Percentiles rank a stretch among this genome's conserved stretches.
phyloP scores from a whole-genome alignment of 2,888 invertebrate genomes.

The Ochlodes sylvanus region DNA sequence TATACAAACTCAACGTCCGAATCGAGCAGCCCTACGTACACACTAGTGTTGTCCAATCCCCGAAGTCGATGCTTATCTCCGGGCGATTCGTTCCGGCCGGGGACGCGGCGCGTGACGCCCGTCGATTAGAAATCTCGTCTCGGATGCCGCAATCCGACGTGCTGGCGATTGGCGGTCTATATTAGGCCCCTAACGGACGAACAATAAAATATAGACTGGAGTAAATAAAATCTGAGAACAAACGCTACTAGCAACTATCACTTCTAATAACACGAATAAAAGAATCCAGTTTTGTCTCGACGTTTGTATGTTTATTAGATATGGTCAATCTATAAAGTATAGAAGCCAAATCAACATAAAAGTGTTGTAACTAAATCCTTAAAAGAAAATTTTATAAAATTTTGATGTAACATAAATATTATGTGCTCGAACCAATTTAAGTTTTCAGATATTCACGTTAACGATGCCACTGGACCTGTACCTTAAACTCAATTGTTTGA shows the following conservation, averaged over 20 bases:
- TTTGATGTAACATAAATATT: too few relatives aligned
- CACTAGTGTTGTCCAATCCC: constrained; percentile 51
- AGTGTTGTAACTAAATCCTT: too few relatives aligned
- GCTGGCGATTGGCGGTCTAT: constrained; percentile 57
- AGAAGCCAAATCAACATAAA: too few relatives aligned
- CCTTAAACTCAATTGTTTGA: constrained; percentile 25
- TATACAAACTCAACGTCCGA: background rate
- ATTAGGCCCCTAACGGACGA: constrained; percentile 50
- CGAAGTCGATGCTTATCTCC: constrained; percentile 68
- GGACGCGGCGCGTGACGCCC: constrained; percentile 71
- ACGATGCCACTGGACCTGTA: too few relatives aligned
- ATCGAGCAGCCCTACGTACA: constrained; percentile 45
- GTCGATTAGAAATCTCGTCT: constrained; percentile 72
- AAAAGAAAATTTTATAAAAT: too few relatives aligned
- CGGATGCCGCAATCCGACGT: constrained; percentile 58
- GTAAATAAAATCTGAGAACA: background rate
- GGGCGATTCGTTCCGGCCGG: constrained; percentile 64
- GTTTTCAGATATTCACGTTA: too few relatives aligned
- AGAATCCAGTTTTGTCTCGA: too few relatives aligned
- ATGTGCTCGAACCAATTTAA: too few relatives aligned
- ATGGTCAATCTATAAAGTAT: too few relatives aligned
- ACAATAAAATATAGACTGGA: constrained; percentile 6
- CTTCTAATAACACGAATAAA: too few relatives aligned
- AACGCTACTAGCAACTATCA: too few relatives aligned
- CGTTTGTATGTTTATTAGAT: too few relatives aligned